Percentiles rank a stretch among this genome's conserved stretches.
Evolutionary conservation across 2,888 invertebrate species (phyloP).

Genomic region (Drosophila multiciliata): DNA sequence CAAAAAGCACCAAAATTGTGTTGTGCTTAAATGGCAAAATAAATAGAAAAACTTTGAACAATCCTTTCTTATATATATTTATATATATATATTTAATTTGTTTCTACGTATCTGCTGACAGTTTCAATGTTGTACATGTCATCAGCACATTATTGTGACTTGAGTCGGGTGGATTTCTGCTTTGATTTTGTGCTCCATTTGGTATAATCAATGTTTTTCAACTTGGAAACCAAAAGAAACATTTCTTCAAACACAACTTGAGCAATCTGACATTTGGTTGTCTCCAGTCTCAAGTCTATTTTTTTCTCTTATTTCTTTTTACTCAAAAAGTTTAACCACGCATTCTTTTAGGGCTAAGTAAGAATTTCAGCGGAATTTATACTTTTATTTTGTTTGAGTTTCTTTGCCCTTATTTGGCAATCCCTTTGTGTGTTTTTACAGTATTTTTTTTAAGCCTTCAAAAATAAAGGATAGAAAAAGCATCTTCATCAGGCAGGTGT

Average conservation of each 20-base stretch:
- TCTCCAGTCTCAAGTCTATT: constrained; percentile 21
- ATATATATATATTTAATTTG: background rate
- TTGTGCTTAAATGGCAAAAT: constrained; percentile 64
- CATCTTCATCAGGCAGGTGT: constrained; percentile 52
- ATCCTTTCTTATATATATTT: constrained; percentile 51
- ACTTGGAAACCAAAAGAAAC: constrained; percentile 29
- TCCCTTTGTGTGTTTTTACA: constrained; percentile 11
- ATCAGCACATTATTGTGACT: constrained; percentile 62
- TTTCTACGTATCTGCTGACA: constrained; percentile 41
- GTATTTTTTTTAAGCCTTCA: constrained; percentile 39
- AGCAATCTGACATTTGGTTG: constrained; percentile 36
- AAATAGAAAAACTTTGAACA: constrained; percentile 62
- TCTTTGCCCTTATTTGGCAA: constrained; percentile 16
- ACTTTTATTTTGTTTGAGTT: constrained; percentile 46
- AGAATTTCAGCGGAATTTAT: constrained; percentile 68
- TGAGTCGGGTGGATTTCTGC: constrained; percentile 58
- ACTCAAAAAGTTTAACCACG: constrained; percentile 59
- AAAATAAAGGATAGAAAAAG: constrained; percentile 28
- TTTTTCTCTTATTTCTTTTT: constrained; percentile 44
- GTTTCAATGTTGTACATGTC: constrained; percentile 54
- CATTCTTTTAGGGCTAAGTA: constrained; percentile 54
- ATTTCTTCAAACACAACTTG: constrained; percentile 33
- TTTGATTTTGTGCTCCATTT: constrained; percentile 81
- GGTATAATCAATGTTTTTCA: constrained; percentile 72
- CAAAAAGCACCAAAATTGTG: constrained; percentile 15